Percentiles rank a stretch among this genome's conserved stretches.
phyloP scores from a whole-genome alignment of 2,113 vertebrate species.

The Muntiacus muntjak region DNA sequence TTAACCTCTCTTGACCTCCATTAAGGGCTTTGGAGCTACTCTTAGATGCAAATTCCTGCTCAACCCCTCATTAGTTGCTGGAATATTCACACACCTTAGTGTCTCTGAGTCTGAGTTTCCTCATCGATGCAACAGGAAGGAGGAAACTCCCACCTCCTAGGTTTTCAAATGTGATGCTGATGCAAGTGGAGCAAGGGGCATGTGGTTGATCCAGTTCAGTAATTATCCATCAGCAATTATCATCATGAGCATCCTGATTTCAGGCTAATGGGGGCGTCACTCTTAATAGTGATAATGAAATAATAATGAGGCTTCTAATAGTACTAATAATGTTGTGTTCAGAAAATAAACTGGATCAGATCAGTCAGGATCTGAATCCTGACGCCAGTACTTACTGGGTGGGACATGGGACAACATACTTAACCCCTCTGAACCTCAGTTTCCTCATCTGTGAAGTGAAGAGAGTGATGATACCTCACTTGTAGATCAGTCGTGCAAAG shows the following conservation, averaged over 20 bases:
- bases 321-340: background rate
- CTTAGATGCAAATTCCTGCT: background rate
- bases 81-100: background rate
- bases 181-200: rapidly evolving
- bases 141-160: background rate
- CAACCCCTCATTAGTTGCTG: background rate
- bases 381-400: background rate
- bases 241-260: background rate
- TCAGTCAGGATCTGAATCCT: background rate
- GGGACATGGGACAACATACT: background rate
- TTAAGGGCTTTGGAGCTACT: background rate
- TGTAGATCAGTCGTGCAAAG: background rate
- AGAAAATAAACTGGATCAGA: background rate
- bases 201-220: background rate
- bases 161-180: background rate
- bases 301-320: background rate
- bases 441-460: background rate
- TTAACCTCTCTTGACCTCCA: conserved; percentile 5
- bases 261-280: background rate
- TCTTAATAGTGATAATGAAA: background rate
- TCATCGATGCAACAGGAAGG: rapidly evolving
- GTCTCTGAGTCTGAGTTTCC: background rate
- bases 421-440: background rate
- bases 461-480: background rate
- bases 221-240: background rate